Conservation (phyloP, 2,797 vertebrate species). For the Gouania willdenowi region DNA sequence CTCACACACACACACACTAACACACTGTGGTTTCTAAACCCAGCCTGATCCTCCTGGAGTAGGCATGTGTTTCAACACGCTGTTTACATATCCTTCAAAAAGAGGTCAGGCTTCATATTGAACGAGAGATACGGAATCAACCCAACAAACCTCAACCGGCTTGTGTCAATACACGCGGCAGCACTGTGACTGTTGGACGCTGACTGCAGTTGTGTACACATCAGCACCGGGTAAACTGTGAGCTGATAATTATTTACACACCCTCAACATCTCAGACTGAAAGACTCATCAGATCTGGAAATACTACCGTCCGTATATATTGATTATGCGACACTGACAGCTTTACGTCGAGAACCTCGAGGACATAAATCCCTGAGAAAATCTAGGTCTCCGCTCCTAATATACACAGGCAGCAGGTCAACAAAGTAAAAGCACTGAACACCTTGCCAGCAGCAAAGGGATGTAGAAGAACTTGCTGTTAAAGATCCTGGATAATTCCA, state of each 20-base stretch:
- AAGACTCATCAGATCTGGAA: background rate
- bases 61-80: slow-evolving; percentile 53
- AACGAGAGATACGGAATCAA: slow-evolving; percentile 29
- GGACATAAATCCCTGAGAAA: slow-evolving; percentile 29
- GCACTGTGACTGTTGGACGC: slow-evolving; percentile 22
- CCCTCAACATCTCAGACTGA: background rate
- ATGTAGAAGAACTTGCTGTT: slow-evolving; percentile 1
- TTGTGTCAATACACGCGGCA: slow-evolving; percentile 51
- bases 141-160: slow-evolving; percentile 39
- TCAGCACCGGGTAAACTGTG: slow-evolving; percentile 11
- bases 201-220: slow-evolving; percentile 18
- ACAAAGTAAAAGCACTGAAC: slow-evolving; percentile 19
- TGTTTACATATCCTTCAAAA: slow-evolving; percentile 66
- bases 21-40: slow-evolving; percentile 30
- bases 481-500: slow-evolving; percentile 13
- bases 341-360: slow-evolving; percentile 1
- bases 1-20: slow-evolving; percentile 1
- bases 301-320: background rate
- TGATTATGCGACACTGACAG: slow-evolving; percentile 5
- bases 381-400: slow-evolving; percentile 3
- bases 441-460: slow-evolving; percentile 33
- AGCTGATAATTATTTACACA: slow-evolving; percentile 32
- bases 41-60: slow-evolving; percentile 38
- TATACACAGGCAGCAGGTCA: background rate
- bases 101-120: slow-evolving; percentile 42